Evolutionary conservation across 2,888 invertebrate species (phyloP), one percentile per base, ranked within the genome.

Genomic region (Campaea margaritaria): DNA sequence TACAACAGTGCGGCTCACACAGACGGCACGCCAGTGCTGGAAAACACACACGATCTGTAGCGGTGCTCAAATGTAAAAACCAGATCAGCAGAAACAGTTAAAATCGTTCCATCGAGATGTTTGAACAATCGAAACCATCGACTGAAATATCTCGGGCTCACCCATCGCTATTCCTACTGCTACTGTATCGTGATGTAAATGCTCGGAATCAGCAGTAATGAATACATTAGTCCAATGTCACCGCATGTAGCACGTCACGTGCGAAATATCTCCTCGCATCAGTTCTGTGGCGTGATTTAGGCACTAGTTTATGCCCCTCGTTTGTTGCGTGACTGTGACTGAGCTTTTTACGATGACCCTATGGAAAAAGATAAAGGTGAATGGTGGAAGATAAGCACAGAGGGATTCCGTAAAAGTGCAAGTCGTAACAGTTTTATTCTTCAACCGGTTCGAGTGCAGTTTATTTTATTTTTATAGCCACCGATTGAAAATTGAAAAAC

Each of bases 191-290:
- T 49, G 47, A 56, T 47, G 64, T 68, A 47, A 63, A 62, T 54
- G 65, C 58, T 64, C 44, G 58, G 62, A 69, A 69, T 67, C 62
- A 62, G 66, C 68, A 53, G 62, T 64, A 67, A 68, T 68, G 68
- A 68, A 69, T 69, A 68, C 69, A 69, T 68, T 69, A 71, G 62
- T 62, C 59, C 39, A 13, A 55, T 15, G 57, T 48, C 54, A 57
- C 56, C 41, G 58, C 61, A 60, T 53, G 63, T 58, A 57, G 51
- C 31, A 41, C 28, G 57, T 58, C 54, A 59, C 62, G 58, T 58
- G 68, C 57, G 36, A 64, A 60, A 52, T 61, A 61, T 68, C 57
- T 59, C 42, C 16, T 43, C 50, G 46, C 65, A 49, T 64, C 62
- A 58, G 58, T 42, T 41, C 42, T 42, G 50, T 50, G 59, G 34